A percentile compares a stretch with the other conserved stretches of the same genome.
Evolutionary conservation across 2,797 vertebrate species (phyloP).

Genomic region (Chiloscyllium punctatum): DNA sequence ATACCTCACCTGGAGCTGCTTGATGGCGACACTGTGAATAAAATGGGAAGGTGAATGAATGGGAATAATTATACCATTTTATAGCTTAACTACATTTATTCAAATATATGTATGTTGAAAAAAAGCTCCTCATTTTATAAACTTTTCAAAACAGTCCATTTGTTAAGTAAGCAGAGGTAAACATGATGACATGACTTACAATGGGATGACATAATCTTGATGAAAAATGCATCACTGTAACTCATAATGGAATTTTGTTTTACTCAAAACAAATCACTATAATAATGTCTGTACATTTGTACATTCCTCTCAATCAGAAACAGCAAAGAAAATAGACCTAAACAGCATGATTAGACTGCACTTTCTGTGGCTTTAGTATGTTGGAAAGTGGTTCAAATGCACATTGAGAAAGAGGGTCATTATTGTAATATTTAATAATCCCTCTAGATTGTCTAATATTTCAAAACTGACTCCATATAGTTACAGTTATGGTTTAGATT

Average conservation of each 20-base stretch:
- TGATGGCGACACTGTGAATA: not conserved
- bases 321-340: not conserved
- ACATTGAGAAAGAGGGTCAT: not conserved
- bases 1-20: not conserved
- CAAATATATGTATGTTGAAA: not conserved
- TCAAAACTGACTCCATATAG: not conserved
- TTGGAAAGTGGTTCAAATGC: not conserved
- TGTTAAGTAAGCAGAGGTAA: constrained; percentile 24
- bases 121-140: not conserved
- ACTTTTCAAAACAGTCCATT: not conserved
- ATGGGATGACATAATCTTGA: not conserved
- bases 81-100: not conserved
- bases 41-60: constrained; percentile 5
- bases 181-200: constrained; percentile 1
- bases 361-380: not conserved
- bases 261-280: not conserved
- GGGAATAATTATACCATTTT: not conserved
- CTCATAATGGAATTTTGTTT: not conserved
- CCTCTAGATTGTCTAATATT: not conserved
- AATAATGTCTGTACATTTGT: not conserved
- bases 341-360: not conserved
- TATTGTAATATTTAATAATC: not conserved
- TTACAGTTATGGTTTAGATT: not conserved
- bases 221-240: not conserved
- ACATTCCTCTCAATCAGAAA: not conserved